Conservation (phyloP, 2,888 invertebrate genomes). For the Tiliacea citrago region DNA sequence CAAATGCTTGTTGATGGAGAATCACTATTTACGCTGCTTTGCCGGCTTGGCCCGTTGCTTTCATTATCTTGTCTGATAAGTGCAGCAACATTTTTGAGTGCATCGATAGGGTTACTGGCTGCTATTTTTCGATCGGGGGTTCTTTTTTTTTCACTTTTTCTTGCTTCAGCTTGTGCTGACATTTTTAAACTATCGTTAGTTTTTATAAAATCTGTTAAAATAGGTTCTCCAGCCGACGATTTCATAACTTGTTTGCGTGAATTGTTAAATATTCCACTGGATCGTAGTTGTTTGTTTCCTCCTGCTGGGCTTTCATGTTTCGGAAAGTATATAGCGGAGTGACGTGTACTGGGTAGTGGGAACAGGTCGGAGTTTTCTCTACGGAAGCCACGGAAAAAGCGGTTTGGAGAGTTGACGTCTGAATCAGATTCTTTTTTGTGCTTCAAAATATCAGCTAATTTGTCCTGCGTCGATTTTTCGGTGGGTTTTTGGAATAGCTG, state of each 20-base stretch:
- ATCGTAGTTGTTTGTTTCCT: conserved; percentile 89
- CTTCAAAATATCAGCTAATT: conserved; percentile 87
- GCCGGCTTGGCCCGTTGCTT: conserved; percentile 81
- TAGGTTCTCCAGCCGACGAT: conserved; percentile 91
- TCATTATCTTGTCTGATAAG: conserved; percentile 85
- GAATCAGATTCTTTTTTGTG: conserved; percentile 93
- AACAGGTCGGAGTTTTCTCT: conserved; percentile 96
- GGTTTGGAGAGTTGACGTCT: conserved; percentile 93
- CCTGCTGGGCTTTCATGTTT: conserved; percentile 88
- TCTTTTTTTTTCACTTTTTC: conserved; percentile 81
- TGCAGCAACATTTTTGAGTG: conserved; percentile 85
- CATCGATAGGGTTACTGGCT: conserved; percentile 84
- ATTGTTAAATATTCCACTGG: conserved; percentile 93
- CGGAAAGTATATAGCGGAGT: conserved; percentile 93
- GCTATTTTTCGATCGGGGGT: conserved; percentile 75
- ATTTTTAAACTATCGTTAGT: conserved; percentile 89
- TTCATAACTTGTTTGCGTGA: conserved; percentile 91
- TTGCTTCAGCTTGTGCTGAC: conserved; percentile 83
- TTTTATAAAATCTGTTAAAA: conserved; percentile 93
- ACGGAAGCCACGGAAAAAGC: conserved; percentile 95
- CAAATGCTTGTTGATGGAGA: conserved; percentile 87
- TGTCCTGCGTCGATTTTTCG: conserved; percentile 85
- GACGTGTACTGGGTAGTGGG: conserved; percentile 93
- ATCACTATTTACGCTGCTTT: conserved; percentile 85
- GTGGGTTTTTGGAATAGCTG: conserved; percentile 80